phyloP scores from a whole-genome alignment of 2,113 vertebrate genomes.

The Eubucco bourcierii region DNA sequence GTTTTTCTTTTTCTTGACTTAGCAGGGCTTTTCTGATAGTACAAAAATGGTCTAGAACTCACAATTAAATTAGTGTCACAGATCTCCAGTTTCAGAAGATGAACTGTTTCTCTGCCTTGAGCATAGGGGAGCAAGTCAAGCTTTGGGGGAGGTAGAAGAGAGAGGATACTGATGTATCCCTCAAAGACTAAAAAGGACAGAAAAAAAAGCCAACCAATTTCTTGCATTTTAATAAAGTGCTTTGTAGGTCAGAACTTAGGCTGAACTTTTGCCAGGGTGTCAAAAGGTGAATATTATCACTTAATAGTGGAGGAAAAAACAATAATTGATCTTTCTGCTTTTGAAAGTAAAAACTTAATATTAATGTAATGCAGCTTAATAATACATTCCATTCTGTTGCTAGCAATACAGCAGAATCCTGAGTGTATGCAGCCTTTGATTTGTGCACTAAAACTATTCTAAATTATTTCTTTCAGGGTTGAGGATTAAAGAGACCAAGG shows the following conservation, averaged over 20 bases:
- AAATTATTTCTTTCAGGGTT: constrained; percentile 79
- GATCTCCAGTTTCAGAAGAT: background rate
- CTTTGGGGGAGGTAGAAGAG: background rate
- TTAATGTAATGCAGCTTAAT: background rate
- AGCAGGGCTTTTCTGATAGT: background rate
- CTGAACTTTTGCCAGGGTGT: background rate
- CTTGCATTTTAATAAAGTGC: background rate
- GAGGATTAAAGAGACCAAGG: constrained; percentile 98
- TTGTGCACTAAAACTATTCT: background rate
- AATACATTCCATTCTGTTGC: background rate
- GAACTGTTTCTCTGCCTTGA: background rate
- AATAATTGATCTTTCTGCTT: background rate
- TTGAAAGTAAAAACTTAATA: background rate
- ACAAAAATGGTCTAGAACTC: background rate
- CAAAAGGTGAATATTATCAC: background rate
- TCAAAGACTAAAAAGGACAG: background rate
- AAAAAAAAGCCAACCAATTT: background rate
- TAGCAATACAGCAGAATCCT: background rate
- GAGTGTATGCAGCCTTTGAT: background rate
- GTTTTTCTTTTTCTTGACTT: background rate
- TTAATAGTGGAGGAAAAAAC: background rate
- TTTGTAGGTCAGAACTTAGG: background rate
- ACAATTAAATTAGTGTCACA: background rate
- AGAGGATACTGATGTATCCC: background rate
- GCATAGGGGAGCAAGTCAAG: background rate